These are phyloP conservation scores for Tyrannus savana DNA, from an alignment of 2,113 vertebrate genomes.

Conservation along the genomic window DNA sequence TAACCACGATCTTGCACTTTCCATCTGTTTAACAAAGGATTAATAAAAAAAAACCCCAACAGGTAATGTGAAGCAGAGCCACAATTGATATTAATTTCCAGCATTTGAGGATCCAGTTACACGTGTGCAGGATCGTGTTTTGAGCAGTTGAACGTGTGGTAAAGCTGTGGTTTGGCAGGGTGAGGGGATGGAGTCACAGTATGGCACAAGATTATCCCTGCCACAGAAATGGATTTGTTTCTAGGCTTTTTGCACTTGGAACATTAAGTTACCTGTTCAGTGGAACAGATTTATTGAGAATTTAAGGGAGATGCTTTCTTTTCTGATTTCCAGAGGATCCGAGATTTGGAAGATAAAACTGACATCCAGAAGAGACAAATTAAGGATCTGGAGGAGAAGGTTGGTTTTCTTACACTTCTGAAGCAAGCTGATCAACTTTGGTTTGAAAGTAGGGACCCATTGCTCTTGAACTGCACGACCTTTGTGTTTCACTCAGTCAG, in stretches of 20 bases:
- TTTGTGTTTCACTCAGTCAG: background rate
- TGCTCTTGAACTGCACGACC: background rate
- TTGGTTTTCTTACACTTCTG: conserved; percentile 57
- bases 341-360: conserved; percentile 98
- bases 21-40: background rate
- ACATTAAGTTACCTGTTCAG: background rate
- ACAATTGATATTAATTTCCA: background rate
- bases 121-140: background rate
- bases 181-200: background rate
- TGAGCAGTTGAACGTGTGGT: background rate
- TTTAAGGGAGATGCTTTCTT: background rate
- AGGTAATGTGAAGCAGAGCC: background rate
- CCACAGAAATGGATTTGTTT: background rate
- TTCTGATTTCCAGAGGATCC: conserved; percentile 87
- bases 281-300: background rate
- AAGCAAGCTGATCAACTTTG: background rate
- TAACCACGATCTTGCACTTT: background rate
- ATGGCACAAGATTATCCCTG: background rate
- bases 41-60: background rate
- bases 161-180: background rate
- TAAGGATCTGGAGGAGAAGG: conserved; percentile 99
- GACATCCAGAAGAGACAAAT: conserved; percentile 98
- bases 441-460: background rate
- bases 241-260: background rate
- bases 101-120: background rate